phyloP scores from a whole-genome alignment of 2,888 invertebrate genomes.

The Metopia argyrocephala region DNA sequence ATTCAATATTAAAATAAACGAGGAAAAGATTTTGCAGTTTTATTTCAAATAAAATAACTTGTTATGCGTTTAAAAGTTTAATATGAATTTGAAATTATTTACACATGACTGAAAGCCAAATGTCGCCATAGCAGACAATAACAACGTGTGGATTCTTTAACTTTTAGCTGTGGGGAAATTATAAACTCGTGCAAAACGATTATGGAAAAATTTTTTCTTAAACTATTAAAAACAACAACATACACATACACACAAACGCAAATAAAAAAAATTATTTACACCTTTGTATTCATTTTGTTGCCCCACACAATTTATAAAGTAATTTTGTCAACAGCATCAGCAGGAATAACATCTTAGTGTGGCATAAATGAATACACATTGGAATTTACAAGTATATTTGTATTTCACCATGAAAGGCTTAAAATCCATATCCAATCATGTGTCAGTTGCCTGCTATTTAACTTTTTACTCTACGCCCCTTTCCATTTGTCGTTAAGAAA shows the following conservation, averaged over 20 bases:
- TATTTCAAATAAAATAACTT: slow-evolving; percentile 22
- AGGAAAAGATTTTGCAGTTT: slow-evolving; percentile 31
- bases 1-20: not conserved
- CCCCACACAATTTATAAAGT: not conserved
- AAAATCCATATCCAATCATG: not conserved
- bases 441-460: not conserved
- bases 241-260: slow-evolving; percentile 24
- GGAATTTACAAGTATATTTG: not conserved
- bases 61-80: slow-evolving; percentile 48
- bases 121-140: slow-evolving; percentile 45
- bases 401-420: not conserved
- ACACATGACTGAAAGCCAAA: slow-evolving; percentile 63
- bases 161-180: not conserved
- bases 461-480: not conserved
- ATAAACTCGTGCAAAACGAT: slow-evolving; percentile 8
- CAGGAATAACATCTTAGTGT: too few relatives aligned
- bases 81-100: slow-evolving; percentile 62
- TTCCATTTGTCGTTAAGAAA: not conserved
- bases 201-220: not conserved
- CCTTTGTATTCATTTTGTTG: not conserved
- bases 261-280: slow-evolving; percentile 9
- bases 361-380: not conserved
- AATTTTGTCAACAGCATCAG: not conserved
- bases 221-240: slow-evolving; percentile 25
- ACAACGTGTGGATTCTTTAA: not conserved